Base-by-base conservation (phyloP, 2,797 vertebrate species). In the Saxicola maurus region DNA sequence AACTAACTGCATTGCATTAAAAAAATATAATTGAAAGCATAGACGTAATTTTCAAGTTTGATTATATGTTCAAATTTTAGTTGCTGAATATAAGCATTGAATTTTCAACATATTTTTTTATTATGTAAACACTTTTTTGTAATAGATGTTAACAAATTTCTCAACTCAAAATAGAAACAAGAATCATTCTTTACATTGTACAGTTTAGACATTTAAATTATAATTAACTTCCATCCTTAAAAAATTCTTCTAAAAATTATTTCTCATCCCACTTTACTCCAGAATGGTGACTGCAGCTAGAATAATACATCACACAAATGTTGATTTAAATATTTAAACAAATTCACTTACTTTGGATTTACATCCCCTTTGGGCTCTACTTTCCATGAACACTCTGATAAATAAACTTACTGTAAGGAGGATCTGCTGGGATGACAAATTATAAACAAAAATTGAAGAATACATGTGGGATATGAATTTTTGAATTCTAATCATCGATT, bases 281-380 rank as follows among this genome's bases (percentile, higher is more conserved):
- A 81, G 59, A 91, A 75, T 60, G 48, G 19, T 84, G 48, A 89
- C 55, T 93, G 51, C 49, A 87, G 27, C 33, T 90, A 62, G 55
- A 80, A 92, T 87, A 90, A 89, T 90, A 49, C 73, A 86, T 95
- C 84, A 80, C 48, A 92, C 27, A 90, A 92, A 83, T 85, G 66
- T 90, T 89, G 59, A 81, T 92, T 92, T 89, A 90, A 93, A 93
- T 93, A 91, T 90, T 95, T 92, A 92, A 94, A 90, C 82, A 89
- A 92, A 92, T 91, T 94, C 86, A 80, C 73, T 94, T 93, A 86
- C 64, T 93, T 89, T 76, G 89, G 79, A 90, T 90, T 92, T 94
- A 93, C 87, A 93, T 89, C 59, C 79, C 89, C 90, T 94, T 92
- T 94, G 92, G 93, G 89, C 52, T 91, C 84, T 86, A 76, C 84